Evolutionary conservation across 2,113 vertebrate species (phyloP).

Genomic region (Coregonus clupeaformis): DNA sequence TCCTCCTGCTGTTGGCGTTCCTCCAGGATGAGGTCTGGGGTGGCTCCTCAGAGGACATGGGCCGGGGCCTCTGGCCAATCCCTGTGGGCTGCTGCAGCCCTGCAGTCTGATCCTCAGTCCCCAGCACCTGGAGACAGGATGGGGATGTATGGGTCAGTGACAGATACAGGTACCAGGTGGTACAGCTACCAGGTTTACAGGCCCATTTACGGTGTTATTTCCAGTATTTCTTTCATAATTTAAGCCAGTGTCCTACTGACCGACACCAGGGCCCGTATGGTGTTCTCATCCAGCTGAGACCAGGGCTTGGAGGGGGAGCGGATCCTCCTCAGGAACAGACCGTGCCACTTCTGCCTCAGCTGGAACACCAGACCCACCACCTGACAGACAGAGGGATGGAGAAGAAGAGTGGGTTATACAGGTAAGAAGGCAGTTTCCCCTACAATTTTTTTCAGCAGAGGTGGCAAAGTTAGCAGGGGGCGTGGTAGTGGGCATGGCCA

Average conservation of each 20-base stretch:
- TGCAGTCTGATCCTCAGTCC: constrained; percentile 81
- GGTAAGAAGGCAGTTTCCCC: neutral
- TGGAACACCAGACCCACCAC: constrained; percentile 81
- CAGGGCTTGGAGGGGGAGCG: constrained; percentile 84
- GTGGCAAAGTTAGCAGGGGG: no score
- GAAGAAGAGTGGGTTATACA: neutral
- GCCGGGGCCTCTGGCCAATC: constrained; percentile 89
- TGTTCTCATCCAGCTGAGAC: constrained; percentile 86
- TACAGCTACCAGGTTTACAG: no score
- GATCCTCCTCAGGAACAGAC: constrained; percentile 85
- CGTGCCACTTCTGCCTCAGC: constrained; percentile 91
- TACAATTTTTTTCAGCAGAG: no score
- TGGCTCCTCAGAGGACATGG: constrained; percentile 78
- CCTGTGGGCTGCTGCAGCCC: constrained; percentile 90
- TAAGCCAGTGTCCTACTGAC: constrained; percentile 44
- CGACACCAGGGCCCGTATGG: constrained; percentile 78
- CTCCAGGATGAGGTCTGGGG: constrained; percentile 68
- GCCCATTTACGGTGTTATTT: no score
- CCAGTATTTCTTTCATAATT: neutral
- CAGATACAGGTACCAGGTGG: neutral
- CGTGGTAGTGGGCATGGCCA: no score
- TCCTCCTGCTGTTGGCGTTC: constrained; percentile 66
- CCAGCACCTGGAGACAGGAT: constrained; percentile 69
- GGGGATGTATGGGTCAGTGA: neutral
- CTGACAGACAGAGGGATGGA: constrained; percentile 59